Base-by-base conservation (phyloP, 2,797 vertebrate genomes). In the Phaenicophaeus curvirostris region DNA sequence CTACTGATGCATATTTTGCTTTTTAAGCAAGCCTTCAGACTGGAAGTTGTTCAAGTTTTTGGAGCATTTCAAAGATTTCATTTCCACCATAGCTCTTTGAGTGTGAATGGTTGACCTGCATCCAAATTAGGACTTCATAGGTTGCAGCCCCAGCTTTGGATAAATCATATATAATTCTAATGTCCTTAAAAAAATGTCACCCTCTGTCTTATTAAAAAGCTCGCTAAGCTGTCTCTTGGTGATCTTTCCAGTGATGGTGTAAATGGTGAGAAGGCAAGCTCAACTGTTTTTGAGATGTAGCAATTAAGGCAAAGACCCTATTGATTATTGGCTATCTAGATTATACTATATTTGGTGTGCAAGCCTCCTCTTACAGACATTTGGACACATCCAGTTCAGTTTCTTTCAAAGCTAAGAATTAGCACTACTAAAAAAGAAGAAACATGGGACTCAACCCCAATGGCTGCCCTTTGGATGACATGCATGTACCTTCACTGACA, bases 11-110 rank as follows among this genome's bases (percentile, higher is more conserved):
- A n/a, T 69, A 69, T 57, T 85, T 79, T 80, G 35, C 83, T 91
- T 93, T 78, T 69, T 59, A 59, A 81, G 58, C 50, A 82, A 87
- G 54, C 27, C 55, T 78, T 79, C 58, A 79, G 33, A 51, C 55
- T 90, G 94, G 90, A 89, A 88, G 42, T 4, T 65, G 28, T 84
- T 80, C 88, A 90, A 6, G 58, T 74, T 88, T 85, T 91, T 3
- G 2, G 53, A 65, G 33, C 11, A 23, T 61, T 86, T 54, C 63
- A 62, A 65, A 51, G 79, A 31, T 81, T 93, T 88, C 1, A 1
- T 89, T 94, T 90, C 85, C 41, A 46, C 33, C 30, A 5, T 31
- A 51, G 41, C 25, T 75, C 69, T 89, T 80, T 39, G 39, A 67
- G 23, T 66, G 69, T 21, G 31, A 86, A 62, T 69, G 79, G 46